Evolutionary conservation across 1,140 invertebrate species (phyloP).

Genomic region (Drosophila arawakana): DNA sequence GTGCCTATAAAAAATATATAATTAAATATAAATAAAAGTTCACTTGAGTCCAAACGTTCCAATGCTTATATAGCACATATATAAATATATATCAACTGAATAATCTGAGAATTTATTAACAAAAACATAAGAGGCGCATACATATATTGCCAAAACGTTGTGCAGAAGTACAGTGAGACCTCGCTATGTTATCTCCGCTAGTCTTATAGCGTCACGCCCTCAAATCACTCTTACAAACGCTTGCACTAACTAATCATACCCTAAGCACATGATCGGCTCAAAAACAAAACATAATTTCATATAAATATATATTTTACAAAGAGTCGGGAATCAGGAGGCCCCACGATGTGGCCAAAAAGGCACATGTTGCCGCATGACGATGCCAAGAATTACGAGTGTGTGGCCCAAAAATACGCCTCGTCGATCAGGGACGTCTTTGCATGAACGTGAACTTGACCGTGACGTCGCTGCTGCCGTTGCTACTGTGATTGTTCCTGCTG

Average conservation of each 20-base stretch:
- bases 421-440: conserved; percentile 75
- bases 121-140: no score
- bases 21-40: no score
- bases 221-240: background rate
- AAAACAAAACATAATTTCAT: conserved; percentile 11
- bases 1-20: no score
- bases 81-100: no score
- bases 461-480: conserved; percentile 40
- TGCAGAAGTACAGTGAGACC: no score
- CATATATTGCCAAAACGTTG: no score
- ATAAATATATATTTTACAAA: conserved; percentile 19
- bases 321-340: conserved; percentile 14
- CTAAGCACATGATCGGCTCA: background rate
- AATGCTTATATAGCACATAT: no score
- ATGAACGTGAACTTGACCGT: conserved; percentile 83
- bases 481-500: background rate
- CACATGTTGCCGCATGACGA: conserved; percentile 55
- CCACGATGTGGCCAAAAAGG: conserved; percentile 17
- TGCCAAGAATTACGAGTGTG: conserved; percentile 55
- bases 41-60: no score
- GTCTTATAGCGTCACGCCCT: no score
- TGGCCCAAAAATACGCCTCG: conserved; percentile 44
- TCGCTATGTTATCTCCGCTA: no score
- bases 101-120: no score
- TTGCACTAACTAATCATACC: background rate